These are phyloP conservation scores for Cepaea hortensis DNA, from an alignment of 2,888 invertebrate species.

Conservation along the genomic window DNA sequence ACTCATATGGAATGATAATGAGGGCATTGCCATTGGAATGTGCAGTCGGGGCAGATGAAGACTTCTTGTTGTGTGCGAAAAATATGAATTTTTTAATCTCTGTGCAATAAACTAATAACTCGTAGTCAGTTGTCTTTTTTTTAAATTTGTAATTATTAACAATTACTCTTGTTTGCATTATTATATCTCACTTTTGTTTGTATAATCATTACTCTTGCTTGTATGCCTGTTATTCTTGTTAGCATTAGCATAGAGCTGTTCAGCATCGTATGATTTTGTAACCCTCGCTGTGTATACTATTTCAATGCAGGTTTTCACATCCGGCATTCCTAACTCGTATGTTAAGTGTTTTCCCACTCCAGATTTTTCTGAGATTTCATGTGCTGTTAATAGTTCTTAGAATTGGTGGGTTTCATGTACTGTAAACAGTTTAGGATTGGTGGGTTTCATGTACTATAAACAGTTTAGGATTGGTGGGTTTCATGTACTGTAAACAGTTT, in stretches of 20 bases:
- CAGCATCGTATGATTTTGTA: not conserved
- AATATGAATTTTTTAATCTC: constrained; percentile 45
- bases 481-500: no score
- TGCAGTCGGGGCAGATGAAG: constrained; percentile 2
- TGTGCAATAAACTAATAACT: constrained; percentile 49
- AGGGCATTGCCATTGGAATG: not conserved
- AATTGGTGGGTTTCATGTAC: no score
- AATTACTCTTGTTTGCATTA: constrained; percentile 11
- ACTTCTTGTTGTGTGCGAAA: constrained; percentile 37
- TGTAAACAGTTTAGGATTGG: no score
- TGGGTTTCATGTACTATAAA: no score
- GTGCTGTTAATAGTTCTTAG: no score
- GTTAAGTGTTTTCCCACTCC: not conserved
- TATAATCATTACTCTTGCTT: not conserved
- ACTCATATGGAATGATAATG: not conserved
- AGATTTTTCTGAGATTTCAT: no score
- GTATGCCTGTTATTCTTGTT: not conserved
- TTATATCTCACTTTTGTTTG: not conserved
- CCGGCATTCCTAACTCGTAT: not conserved
- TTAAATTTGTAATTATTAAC: not conserved
- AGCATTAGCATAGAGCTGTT: constrained; percentile 4
- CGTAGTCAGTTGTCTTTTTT: constrained; percentile 31
- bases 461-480: no score
- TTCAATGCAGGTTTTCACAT: not conserved
- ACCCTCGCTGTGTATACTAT: no score